Evolutionary conservation across 2,888 invertebrate species (phyloP).

Genomic region (Xestobium rufovillosum): DNA sequence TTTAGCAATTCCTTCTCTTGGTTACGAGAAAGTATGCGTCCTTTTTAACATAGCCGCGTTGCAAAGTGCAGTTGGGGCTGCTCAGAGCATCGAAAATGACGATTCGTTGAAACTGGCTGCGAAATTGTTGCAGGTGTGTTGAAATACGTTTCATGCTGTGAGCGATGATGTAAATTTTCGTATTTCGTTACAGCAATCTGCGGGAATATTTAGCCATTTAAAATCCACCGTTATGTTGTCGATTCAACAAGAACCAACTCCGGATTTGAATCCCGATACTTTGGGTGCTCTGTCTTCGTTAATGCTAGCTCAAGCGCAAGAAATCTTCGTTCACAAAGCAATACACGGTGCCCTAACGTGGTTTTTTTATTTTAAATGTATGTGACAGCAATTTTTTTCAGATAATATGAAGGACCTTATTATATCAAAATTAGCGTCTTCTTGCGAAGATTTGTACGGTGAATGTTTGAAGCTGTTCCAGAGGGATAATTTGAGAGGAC

Average conservation of each 20-base stretch:
- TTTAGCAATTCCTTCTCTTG: slow-evolving; percentile 77
- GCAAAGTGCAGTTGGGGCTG: slow-evolving; percentile 80
- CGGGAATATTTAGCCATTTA: slow-evolving; percentile 82
- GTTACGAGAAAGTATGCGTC: slow-evolving; percentile 90
- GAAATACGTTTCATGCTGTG: slow-evolving; percentile 4
- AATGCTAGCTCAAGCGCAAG: slow-evolving; percentile 98
- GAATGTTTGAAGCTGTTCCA: slow-evolving; percentile 84
- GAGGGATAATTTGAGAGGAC: slow-evolving; percentile 68
- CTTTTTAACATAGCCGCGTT: slow-evolving; percentile 94
- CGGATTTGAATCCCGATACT: slow-evolving; percentile 90
- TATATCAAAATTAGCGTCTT: slow-evolving; percentile 85
- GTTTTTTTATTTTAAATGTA: too few relatives aligned
- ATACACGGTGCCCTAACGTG: slow-evolving; percentile 58
- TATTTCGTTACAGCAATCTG: slow-evolving; percentile 59
- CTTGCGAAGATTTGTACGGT: slow-evolving; percentile 89
- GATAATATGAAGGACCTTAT: slow-evolving; percentile 93
- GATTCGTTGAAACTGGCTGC: slow-evolving; percentile 90
- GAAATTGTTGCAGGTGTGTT: slow-evolving; percentile 75
- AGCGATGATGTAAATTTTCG: too few relatives aligned
- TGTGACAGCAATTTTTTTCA: slow-evolving; percentile 33
- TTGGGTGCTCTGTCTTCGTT: slow-evolving; percentile 76
- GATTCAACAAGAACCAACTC: slow-evolving; percentile 92
- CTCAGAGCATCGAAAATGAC: slow-evolving; percentile 81
- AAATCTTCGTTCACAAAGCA: slow-evolving; percentile 93
- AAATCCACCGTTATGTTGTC: slow-evolving; percentile 73